Conservation (phyloP, 2,113 vertebrate genomes). For the Cavia aperea region DNA sequence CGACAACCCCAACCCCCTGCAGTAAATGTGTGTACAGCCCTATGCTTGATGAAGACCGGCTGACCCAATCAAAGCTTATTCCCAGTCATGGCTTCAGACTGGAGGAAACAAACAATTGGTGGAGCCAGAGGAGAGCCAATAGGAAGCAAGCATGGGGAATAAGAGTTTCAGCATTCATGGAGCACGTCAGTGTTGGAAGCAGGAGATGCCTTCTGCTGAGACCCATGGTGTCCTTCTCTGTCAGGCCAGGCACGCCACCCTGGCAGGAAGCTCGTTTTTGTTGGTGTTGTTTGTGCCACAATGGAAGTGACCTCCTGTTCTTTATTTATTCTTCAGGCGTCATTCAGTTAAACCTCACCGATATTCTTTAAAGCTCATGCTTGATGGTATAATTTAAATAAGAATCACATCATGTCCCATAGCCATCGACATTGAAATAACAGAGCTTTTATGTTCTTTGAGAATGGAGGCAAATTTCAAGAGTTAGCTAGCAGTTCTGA, state of each 20-base stretch:
- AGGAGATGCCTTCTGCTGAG: not conserved
- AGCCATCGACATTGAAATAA: not conserved
- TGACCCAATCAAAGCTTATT: not conserved
- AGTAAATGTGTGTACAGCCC: not conserved
- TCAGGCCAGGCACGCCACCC: fast-evolving
- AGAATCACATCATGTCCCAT: not conserved
- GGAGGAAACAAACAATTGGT: not conserved
- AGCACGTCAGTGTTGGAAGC: not conserved
- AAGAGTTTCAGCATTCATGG: not conserved
- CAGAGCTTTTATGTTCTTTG: not conserved
- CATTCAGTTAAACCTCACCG: not conserved
- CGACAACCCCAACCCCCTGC: not conserved
- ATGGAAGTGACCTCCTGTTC: not conserved
- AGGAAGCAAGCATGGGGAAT: not conserved
- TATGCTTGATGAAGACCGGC: not conserved
- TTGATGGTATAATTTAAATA: not conserved
- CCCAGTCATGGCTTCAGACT: not conserved
- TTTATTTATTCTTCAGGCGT: not conserved
- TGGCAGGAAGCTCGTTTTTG: not conserved
- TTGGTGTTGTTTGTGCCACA: not conserved
- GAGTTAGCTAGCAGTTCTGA: not conserved
- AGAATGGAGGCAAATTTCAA: not conserved
- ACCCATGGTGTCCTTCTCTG: not conserved
- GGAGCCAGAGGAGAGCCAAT: not conserved
- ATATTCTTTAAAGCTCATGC: not conserved